Conservation (phyloP, 2,113 vertebrate species). For the Podilymbus podiceps region DNA sequence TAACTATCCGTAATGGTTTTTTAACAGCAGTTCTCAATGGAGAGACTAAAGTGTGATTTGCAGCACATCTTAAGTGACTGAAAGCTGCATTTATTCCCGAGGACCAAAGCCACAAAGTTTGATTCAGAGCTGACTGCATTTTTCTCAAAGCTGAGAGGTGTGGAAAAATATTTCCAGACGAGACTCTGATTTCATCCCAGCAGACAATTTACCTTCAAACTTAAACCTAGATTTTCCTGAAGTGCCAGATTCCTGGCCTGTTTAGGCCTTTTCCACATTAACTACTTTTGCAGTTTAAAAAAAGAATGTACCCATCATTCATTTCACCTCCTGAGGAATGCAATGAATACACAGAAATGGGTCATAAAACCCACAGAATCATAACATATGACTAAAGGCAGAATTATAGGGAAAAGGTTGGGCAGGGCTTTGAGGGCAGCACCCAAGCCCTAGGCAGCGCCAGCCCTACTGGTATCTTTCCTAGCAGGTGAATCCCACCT, state of each 20-base stretch:
- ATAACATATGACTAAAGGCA: not conserved
- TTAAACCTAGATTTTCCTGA: not conserved
- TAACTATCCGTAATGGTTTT: not conserved
- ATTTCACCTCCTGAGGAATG: not conserved
- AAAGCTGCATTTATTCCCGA: not conserved
- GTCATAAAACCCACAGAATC: not conserved
- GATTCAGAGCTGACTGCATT: not conserved
- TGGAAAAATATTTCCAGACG: not conserved
- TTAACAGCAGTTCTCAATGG: not conserved
- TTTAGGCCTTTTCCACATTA: not conserved
- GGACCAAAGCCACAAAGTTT: not conserved
- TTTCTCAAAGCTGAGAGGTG: not conserved
- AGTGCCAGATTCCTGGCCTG: not conserved
- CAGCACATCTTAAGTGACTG: not conserved
- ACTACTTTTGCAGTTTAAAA: not conserved
- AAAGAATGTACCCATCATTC: not conserved
- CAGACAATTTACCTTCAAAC: not conserved
- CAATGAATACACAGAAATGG: not conserved
- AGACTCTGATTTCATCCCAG: not conserved
- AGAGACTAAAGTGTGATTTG: not conserved
- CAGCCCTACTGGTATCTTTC: not conserved
- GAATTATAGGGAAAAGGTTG: not conserved
- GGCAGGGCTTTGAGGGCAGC: not conserved
- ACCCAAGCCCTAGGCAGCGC: too few relatives aligned
- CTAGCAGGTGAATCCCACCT: not conserved